Percentiles rank a stretch among this genome's conserved stretches.
phyloP scores from a whole-genome alignment of 2,797 vertebrate species.

The Mergus octosetaceus region DNA sequence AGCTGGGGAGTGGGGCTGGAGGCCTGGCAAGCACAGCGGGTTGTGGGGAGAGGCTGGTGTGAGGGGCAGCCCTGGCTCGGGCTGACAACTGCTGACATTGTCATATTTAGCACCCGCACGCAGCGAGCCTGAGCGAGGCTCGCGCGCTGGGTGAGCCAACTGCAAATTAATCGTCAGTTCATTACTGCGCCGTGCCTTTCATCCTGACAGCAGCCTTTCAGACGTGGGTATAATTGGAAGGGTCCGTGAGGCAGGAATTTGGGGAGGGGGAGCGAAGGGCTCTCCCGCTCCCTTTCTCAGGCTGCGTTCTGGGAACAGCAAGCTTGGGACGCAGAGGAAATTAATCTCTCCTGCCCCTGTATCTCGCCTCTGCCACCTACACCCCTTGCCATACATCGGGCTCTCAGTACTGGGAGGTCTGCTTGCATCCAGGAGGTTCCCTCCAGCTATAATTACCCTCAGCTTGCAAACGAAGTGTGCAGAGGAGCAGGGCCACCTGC shows the following conservation, averaged over 20 bases:
- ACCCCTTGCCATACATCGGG: background rate
- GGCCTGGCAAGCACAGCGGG: background rate
- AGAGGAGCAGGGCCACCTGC: background rate
- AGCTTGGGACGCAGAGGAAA: background rate
- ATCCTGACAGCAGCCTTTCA: conserved; percentile 68
- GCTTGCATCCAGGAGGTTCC: conserved; percentile 17
- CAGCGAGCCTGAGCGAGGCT: conserved; percentile 64
- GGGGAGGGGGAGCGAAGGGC: conserved; percentile 19
- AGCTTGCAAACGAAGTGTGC: conserved; percentile 15
- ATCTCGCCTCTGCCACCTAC: background rate
- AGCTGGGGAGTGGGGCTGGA: background rate
- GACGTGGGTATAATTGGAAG: conserved; percentile 65
- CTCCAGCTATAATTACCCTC: conserved; percentile 22
- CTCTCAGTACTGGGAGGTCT: background rate
- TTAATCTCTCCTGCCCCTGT: background rate
- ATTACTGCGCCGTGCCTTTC: conserved; percentile 69
- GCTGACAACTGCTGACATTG: conserved; percentile 71
- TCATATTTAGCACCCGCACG: conserved; percentile 73
- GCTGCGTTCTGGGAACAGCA: background rate
- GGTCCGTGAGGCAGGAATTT: conserved; percentile 59
- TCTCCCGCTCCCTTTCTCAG: conserved; percentile 22
- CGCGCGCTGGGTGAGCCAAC: conserved; percentile 60
- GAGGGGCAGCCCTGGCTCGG: conserved; percentile 60
- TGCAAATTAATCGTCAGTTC: conserved; percentile 74
- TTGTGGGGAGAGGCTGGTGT: conserved; percentile 38